These are phyloP conservation scores for Pachycephala philippinensis DNA, from an alignment of 2,113 vertebrate genomes.

Conservation along the genomic window DNA sequence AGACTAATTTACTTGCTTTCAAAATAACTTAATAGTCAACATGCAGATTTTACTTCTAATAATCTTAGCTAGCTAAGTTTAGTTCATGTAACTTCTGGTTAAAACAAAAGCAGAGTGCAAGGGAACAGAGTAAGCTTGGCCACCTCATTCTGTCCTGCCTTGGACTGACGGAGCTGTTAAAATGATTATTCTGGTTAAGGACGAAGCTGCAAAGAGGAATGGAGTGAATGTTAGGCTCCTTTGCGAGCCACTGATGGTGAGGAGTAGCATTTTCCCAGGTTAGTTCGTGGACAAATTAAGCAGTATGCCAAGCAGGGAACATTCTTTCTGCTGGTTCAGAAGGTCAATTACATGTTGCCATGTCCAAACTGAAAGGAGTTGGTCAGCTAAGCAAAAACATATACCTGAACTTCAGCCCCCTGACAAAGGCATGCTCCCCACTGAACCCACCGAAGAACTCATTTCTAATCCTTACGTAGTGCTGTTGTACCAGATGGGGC, in stretches of 20 bases:
- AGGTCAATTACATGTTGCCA: background rate
- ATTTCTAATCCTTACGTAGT: background rate
- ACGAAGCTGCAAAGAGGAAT: background rate
- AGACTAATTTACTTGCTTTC: background rate
- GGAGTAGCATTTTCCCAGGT: background rate
- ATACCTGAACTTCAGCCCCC: background rate
- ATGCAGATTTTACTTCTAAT: background rate
- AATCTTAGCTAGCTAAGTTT: background rate
- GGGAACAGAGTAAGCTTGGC: background rate
- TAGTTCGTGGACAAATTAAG: background rate
- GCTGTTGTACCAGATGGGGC: background rate
- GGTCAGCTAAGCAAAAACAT: background rate
- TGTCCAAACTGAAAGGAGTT: background rate
- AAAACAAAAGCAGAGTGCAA: background rate
- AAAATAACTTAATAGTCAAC: background rate
- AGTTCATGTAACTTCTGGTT: background rate
- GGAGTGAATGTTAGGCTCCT: background rate
- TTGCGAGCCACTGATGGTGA: rapidly evolving
- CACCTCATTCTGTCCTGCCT: background rate
- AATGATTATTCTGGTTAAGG: background rate
- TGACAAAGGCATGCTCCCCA: background rate
- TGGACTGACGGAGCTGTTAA: background rate
- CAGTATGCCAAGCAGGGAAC: background rate
- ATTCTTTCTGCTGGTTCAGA: background rate
- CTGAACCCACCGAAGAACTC: background rate